A percentile compares a stretch with the other conserved stretches of the same genome.
These are phyloP conservation scores for Loripinus fragilis DNA, from an alignment of 2,888 invertebrate genomes.

Conservation along the genomic window DNA sequence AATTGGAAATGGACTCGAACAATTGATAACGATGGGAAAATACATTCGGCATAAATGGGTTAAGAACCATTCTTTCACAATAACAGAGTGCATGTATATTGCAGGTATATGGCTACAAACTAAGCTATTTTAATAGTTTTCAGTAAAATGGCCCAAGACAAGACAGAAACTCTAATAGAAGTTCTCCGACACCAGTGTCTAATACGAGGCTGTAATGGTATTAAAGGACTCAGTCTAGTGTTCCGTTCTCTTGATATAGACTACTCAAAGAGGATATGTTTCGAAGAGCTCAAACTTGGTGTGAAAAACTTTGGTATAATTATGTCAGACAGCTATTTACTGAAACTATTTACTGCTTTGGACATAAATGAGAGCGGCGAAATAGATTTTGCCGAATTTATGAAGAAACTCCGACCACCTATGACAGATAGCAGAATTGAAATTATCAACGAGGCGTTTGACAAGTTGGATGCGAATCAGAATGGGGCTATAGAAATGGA, in stretches of 20 bases:
- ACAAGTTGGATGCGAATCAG: slow-evolving; percentile 71
- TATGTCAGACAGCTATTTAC: slow-evolving; percentile 70
- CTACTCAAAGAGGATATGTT: slow-evolving; percentile 69
- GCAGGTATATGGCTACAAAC: no score
- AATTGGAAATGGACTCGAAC: no score
- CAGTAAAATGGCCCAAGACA: slow-evolving; percentile 19
- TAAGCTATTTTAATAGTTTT: no score
- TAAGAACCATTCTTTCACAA: no score
- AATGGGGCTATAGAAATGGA: slow-evolving; percentile 71
- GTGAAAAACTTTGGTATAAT: slow-evolving; percentile 67
- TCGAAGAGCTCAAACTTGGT: slow-evolving; percentile 72
- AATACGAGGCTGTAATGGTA: slow-evolving; percentile 64
- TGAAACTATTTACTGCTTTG: slow-evolving; percentile 65
- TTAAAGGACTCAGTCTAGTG: slow-evolving; percentile 68
- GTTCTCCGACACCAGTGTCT: slow-evolving; percentile 64
- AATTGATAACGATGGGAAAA: no score
- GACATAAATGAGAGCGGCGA: slow-evolving; percentile 72
- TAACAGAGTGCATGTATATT: no score
- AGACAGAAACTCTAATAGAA: slow-evolving; percentile 50
- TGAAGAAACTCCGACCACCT: slow-evolving; percentile 69
- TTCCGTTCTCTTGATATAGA: slow-evolving; percentile 74
- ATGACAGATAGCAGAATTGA: slow-evolving; percentile 62
- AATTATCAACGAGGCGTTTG: slow-evolving; percentile 73
- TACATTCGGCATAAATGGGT: no score
- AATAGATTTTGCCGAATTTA: slow-evolving; percentile 78